Base-by-base conservation (phyloP, 2,113 vertebrate genomes). In the Todiramphus saurophagus region DNA sequence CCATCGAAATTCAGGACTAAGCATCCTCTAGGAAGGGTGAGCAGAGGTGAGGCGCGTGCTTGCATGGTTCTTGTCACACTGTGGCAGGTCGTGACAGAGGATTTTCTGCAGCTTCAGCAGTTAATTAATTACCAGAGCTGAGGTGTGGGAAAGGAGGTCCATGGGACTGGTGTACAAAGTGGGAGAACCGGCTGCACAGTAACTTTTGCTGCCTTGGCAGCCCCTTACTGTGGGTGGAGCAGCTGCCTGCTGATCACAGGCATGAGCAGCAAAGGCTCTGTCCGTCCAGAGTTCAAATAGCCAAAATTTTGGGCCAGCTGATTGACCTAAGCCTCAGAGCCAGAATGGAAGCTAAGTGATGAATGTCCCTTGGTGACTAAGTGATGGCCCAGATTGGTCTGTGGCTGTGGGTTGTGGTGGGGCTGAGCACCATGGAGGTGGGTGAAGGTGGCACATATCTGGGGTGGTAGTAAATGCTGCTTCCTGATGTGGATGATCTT, bases 321-420 rank as follows among this genome's bases (percentile, higher is more conserved):
- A 73, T 50, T n/a, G 58, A 76, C 23, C 51, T 83, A 73, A 63
- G n/a, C n/a, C n/a, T 44, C 4, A 1, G 3, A 85, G 37, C 63
- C 50, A 73, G 46, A 91, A 73, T 2, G 4, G 55, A 67, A 64
- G 33, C 35, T 62, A 55, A n/a, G 8, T 58, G 62, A 50, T 12
- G 59, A 8, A 55, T 77, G 87, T 90, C 39, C 43, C 4, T 74
- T 1, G 5, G 35, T 1, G 0, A 2, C 37, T 0, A 3, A n/a
- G 59, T 1, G 1, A 5, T 37, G 62, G 39, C 85, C 59, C 75
- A 18, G 39, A 12, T 15, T 4, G 11, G 46, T 50, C 2, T 1
- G 31, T 0, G 1, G 23, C 53, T 0, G 0, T 4, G 37, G 15
- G 21, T 4, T 81, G 37, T 87, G 79, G 70, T 75, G 79, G 30